Base-by-base conservation (phyloP, 2,797 vertebrate species). In the Gymnocypris eckloni region DNA sequence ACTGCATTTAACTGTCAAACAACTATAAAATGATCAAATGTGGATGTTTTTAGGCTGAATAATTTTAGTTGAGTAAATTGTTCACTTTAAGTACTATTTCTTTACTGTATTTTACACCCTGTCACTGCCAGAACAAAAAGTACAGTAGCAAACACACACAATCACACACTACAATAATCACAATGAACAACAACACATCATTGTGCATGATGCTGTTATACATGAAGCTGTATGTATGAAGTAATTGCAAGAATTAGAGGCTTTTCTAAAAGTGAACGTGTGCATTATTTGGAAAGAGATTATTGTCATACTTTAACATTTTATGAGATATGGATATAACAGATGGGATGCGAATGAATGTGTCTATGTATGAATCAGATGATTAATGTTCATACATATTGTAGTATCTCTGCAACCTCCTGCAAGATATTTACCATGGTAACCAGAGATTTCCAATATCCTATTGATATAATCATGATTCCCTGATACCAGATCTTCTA, bases 311-410 rank as follows among this genome's bases (percentile, higher is more conserved):
- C 41, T 72, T 72, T 72, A 25, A 25, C 11, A 50, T 75, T 25
- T 75, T 28, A 18, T 75, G 45, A 50, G 45, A 28, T 28, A 50
- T 15, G 7, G 20, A 25, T 25, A 8, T 6, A 48, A 33, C 43
- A 48, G 41, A 80, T 67, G 78, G 59, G 4, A 33, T 80, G 78
- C 33, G 43, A 67, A 66, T 33, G n/a, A 22, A 80, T 12, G 41
- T 33, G 41, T 66, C 39, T 79, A 28, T 79, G 56, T 5, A 15
- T 41, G 56, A 64, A 79, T 77, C 18, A 13, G 50, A 79, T 16
- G 0, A 43, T n/a, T 64, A 25, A 69, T 39, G 7, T 41, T 43
- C n/a, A 39, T 25, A 16, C 15, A 25, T 66, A 48, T 79, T 13
- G 15, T 25, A 28, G 56, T 64, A 22, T 43, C 52, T 61, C 54